These are phyloP conservation scores for Pseudorasbora parva DNA, from an alignment of 2,113 vertebrate genomes.

Conservation along the genomic window DNA sequence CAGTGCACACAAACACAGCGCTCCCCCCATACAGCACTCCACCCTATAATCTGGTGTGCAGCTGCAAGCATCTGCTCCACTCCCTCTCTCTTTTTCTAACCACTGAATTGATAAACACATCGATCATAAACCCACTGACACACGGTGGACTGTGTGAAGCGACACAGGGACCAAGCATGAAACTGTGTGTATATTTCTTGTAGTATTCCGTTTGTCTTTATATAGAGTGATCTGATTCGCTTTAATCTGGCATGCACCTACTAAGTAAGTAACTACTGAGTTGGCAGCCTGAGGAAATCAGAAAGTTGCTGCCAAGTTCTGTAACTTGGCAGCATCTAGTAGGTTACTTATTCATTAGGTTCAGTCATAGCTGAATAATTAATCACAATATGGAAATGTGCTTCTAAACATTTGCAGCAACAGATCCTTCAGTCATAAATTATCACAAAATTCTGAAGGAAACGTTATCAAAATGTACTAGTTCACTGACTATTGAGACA, in stretches of 20 bases:
- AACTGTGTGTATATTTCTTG: not conserved
- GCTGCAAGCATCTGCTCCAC: constrained; percentile 78
- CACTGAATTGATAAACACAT: constrained; percentile 77
- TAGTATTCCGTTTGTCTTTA: not conserved
- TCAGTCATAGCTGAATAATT: constrained; percentile 76
- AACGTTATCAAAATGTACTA: not conserved
- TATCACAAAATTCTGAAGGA: not conserved
- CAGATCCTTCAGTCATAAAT: constrained; percentile 6
- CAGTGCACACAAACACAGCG: constrained; percentile 67
- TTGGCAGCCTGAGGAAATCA: constrained; percentile 29
- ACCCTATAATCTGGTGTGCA: constrained; percentile 81
- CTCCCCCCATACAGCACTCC: constrained; percentile 72
- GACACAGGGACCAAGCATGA: not conserved
- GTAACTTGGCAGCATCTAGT: constrained; percentile 70
- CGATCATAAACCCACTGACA: constrained; percentile 70
- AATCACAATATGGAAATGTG: constrained; percentile 56
- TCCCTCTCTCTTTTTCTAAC: constrained; percentile 62
- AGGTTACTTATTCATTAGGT: constrained; percentile 77
- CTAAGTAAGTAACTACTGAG: not conserved
- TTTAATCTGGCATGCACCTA: constrained; percentile 16
- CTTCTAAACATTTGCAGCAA: constrained; percentile 32
- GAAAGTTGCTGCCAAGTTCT: constrained; percentile 58
- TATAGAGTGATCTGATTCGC: constrained; percentile 4
- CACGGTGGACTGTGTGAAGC: constrained; percentile 47
- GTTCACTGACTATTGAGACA: not conserved